A percentile compares a stretch with the other conserved stretches of the same genome.
Conservation (phyloP, 1,140 invertebrate genomes). For the Tetragnatha versicolor region DNA sequence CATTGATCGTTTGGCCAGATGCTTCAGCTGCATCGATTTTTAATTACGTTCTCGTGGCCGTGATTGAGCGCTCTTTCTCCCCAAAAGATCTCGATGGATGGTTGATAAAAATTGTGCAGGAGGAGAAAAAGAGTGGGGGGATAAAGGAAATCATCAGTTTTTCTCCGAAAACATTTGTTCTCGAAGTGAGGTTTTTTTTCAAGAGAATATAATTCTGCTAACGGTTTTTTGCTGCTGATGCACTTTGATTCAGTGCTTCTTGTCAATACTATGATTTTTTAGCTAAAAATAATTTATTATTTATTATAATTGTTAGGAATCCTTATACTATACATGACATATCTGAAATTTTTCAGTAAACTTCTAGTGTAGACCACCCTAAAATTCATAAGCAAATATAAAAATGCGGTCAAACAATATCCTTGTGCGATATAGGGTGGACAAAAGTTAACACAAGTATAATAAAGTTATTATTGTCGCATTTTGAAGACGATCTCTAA, state of each 20-base stretch:
- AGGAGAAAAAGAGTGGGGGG: not conserved
- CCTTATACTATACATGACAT: no score
- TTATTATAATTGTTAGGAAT: no score
- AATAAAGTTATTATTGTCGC: no score
- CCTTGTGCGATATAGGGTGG: no score
- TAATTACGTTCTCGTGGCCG: conserved; percentile 28
- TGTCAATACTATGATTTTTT: no score
- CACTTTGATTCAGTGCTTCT: not conserved
- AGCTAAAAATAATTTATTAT: no score
- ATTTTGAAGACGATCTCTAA: no score
- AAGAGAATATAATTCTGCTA: not conserved
- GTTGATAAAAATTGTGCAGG: not conserved
- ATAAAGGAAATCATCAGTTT: not conserved
- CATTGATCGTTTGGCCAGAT: conserved; percentile 24
- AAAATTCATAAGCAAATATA: no score
- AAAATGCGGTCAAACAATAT: no score
- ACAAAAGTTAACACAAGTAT: no score
- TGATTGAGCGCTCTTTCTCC: not conserved
- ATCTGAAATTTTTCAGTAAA: no score
- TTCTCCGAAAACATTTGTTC: not conserved
- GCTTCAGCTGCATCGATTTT: conserved; percentile 28
- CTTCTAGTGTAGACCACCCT: no score
- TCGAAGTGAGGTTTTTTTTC: not conserved
- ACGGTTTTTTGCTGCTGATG: not conserved
- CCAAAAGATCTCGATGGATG: not conserved